phyloP scores from a whole-genome alignment of 2,888 invertebrate species.

The Chrysodeixis includens region DNA sequence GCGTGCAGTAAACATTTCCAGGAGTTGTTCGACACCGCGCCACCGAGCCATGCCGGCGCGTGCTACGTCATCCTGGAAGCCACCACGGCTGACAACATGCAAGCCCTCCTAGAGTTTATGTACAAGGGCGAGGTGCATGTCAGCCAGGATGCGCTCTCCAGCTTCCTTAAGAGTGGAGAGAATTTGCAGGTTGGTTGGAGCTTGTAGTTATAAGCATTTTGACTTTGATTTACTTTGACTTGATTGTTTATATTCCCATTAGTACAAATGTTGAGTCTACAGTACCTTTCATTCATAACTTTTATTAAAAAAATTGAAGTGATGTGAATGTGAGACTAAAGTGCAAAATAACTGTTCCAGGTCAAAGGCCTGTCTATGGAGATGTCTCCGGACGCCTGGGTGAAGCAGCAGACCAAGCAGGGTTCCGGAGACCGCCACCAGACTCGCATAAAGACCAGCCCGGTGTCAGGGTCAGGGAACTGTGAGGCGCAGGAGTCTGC shows the following conservation, averaged over 20 bases:
- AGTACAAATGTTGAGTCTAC: too few species aligned
- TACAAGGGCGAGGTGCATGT: conserved; percentile 98
- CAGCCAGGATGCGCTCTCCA: conserved; percentile 96
- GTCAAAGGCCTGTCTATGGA: conserved; percentile 87
- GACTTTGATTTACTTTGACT: too few species aligned
- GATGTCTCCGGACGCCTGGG: conserved; percentile 87
- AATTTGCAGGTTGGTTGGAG: conserved; percentile 92
- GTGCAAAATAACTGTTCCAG: conserved; percentile 66
- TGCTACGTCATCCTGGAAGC: conserved; percentile 97
- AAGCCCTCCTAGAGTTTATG: conserved; percentile 97
- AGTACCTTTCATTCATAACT: too few species aligned
- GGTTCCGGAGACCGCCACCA: conserved; percentile 79
- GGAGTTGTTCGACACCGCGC: conserved; percentile 96
- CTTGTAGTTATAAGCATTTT: too few species aligned
- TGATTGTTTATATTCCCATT: too few species aligned
- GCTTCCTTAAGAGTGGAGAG: conserved; percentile 97
- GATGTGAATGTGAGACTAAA: too few species aligned
- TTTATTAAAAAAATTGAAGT: too few species aligned
- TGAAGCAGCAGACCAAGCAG: conserved; percentile 85
- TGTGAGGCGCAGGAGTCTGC: conserved; percentile 90
- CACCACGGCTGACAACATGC: conserved; percentile 96
- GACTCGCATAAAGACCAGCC: conserved; percentile 84
- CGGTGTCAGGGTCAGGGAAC: conserved; percentile 82
- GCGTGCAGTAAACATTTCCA: conserved; percentile 98
- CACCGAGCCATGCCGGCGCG: conserved; percentile 93